Conservation (phyloP, 2,113 vertebrate species). For the Columbina picui region DNA sequence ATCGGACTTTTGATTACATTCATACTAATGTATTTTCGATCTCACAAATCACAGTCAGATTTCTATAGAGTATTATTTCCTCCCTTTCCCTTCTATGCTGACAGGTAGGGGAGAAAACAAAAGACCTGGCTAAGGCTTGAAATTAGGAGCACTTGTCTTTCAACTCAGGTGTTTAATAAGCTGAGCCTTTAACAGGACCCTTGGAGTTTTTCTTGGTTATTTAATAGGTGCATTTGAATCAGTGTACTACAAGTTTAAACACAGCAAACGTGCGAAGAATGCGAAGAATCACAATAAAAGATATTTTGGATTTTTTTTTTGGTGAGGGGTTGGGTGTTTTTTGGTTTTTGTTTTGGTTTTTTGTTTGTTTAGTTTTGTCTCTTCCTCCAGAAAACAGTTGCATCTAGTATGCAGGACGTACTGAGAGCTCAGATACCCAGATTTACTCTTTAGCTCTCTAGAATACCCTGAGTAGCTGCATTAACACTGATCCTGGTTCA, state of each 20-base stretch:
- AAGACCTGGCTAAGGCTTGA: neutral
- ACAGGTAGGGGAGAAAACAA: constrained; percentile 8
- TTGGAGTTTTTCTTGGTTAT: neutral
- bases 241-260: neutral
- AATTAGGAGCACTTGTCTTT: neutral
- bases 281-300: constrained; percentile 4
- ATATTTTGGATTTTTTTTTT: neutral
- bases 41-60: constrained; percentile 34
- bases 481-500: neutral
- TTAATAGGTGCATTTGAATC: neutral
- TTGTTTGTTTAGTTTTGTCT: neutral
- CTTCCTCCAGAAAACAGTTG: neutral
- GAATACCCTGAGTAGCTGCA: neutral
- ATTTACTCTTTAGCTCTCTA: neutral
- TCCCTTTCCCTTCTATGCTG: neutral
- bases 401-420: neutral
- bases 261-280: constrained; percentile 2
- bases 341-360: too few species aligned
- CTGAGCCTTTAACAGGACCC: neutral
- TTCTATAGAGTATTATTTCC: constrained; percentile 40
- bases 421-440: neutral
- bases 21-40: too few species aligned
- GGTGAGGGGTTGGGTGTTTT: neutral
- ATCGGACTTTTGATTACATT: too few species aligned
- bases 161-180: neutral